Evolutionary conservation across 2,888 invertebrate genomes (phyloP), one percentile per base, ranked within the genome.

Genomic region (Leucophenga montana): DNA sequence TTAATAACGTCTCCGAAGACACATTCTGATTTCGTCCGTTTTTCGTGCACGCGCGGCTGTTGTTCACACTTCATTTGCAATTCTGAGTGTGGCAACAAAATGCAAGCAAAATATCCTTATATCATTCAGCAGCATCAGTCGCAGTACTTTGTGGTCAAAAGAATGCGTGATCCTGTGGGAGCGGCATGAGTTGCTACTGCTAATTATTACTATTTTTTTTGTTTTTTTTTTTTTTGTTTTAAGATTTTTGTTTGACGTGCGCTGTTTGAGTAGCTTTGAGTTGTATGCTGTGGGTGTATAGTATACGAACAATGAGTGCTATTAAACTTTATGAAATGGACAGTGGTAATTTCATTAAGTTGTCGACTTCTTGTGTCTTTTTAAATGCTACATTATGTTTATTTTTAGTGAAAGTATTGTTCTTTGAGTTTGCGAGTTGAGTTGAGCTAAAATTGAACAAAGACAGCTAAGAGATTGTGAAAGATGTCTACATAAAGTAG

Each of bases 31-130:
- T 14, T 20, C 27, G 4, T 50, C 6, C 8, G 5, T 16, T 16
- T 46, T 46, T 46, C 6, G 46, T n/a, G 13, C n/a, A 46, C n/a
- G 13, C n/a, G 50, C 50, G 1, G 16, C 46, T 81, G 79, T 81
- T 78, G 79, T 82, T 82, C 83, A 80, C 82, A 83, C 84, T 82
- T 82, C 83, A 82, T 82, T 82, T 83, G 77, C 76, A 81, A 82
- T 82, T 82, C 80, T 69, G 83, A 81, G 83, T 73, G 53, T 62
- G 69, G 68, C 71, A 75, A 73, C 69, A 57, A 16, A 27, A 48
- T 14, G 65, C 39, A 18, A 22, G 20, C 6, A 14, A 48, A n/a
- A 27, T 13, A 62, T 46, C 46, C 59, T 59, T 61, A 61, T 61
- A 39, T 16, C 56, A 33, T 50, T 50, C 18, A 50, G 11, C 39